These are phyloP conservation scores for Ostrea edulis DNA, from an alignment of 1,140 invertebrate species.

Conservation along the genomic window DNA sequence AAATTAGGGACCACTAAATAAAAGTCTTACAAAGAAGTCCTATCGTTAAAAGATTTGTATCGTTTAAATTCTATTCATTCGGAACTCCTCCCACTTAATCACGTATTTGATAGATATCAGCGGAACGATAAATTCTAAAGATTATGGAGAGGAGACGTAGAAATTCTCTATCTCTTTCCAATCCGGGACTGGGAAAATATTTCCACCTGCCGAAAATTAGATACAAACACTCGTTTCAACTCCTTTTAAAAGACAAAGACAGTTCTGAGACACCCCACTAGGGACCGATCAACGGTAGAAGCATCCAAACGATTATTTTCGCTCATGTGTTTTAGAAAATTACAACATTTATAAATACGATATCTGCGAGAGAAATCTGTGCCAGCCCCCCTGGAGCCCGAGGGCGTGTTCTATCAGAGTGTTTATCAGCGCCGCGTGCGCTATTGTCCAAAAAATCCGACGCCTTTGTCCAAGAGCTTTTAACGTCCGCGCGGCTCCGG, in stretches of 20 bases:
- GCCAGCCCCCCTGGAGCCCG: constrained; percentile 31
- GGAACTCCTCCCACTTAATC: constrained; percentile 49
- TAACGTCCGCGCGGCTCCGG: constrained; percentile 39
- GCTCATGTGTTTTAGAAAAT: constrained; percentile 51
- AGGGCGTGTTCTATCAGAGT: constrained; percentile 35
- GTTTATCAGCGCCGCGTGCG: constrained; percentile 43
- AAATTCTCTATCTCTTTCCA: not conserved
- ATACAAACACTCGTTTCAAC: constrained; percentile 17
- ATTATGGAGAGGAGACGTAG: not conserved
- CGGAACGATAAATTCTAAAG: constrained; percentile 35
- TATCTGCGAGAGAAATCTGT: constrained; percentile 49
- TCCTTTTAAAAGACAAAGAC: constrained; percentile 18
- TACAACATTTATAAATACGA: constrained; percentile 54
- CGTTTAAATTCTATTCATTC: constrained; percentile 50
- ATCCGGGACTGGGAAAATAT: not conserved
- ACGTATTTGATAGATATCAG: constrained; percentile 44
- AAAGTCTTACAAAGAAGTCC: constrained; percentile 46
- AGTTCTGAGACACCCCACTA: constrained; percentile 7
- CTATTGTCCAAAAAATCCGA: constrained; percentile 38
- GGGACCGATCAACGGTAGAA: constrained; percentile 26
- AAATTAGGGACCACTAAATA: constrained; percentile 54
- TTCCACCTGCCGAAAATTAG: constrained; percentile 47
- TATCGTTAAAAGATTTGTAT: constrained; percentile 46
- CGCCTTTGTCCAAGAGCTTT: constrained; percentile 38
- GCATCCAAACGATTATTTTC: constrained; percentile 52